These are phyloP conservation scores for Luperina nickerlii DNA, from an alignment of 2,888 invertebrate species.

Conservation along the genomic window DNA sequence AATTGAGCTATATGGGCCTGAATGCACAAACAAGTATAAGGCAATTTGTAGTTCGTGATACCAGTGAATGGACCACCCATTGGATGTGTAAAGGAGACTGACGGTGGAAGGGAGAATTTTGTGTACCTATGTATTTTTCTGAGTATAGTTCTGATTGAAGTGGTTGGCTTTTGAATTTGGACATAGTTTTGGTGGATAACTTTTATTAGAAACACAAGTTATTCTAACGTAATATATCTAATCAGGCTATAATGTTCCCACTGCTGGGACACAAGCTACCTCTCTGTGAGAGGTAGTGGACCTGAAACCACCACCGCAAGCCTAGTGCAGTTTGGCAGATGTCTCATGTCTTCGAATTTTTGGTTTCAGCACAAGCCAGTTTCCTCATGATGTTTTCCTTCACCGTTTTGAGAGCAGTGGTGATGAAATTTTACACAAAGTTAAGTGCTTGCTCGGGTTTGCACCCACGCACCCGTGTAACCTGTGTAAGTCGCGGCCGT, in stretches of 20 bases:
- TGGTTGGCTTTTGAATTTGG: neutral
- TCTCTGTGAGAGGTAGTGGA: neutral
- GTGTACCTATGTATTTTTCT: slow-evolving; percentile 1
- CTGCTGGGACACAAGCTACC: neutral
- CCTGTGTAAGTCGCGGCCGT: neutral
- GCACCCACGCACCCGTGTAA: too few relatives aligned
- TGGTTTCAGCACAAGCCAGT: neutral
- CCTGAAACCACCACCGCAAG: neutral
- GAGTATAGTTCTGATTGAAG: slow-evolving; percentile 7
- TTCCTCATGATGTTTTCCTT: neutral
- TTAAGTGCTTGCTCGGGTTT: too few relatives aligned
- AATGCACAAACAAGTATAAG: slow-evolving; percentile 75
- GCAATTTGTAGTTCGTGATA: slow-evolving; percentile 81
- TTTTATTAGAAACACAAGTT: neutral
- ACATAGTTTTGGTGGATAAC: neutral
- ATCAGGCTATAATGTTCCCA: neutral
- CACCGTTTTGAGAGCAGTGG: neutral
- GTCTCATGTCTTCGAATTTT: neutral
- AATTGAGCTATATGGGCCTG: slow-evolving; percentile 80
- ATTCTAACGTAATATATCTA: neutral
- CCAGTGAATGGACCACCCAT: slow-evolving; percentile 79
- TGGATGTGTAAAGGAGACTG: slow-evolving; percentile 63
- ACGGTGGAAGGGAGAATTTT: slow-evolving; percentile 31
- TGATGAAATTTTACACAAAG: too few relatives aligned
- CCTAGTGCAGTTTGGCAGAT: neutral